Base-by-base conservation (phyloP, 2,888 invertebrate species). In the Ectobius pallidus region DNA sequence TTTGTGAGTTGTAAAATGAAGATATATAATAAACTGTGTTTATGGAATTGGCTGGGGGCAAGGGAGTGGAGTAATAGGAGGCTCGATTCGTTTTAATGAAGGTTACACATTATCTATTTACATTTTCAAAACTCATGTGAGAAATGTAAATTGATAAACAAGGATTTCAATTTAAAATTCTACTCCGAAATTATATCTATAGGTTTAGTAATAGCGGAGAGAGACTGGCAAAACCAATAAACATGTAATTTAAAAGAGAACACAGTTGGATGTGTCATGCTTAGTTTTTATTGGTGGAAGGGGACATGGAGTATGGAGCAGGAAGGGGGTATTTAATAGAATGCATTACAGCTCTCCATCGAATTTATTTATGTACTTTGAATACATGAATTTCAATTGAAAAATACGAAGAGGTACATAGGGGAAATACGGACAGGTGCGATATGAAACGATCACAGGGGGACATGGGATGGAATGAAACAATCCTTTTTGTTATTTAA, bases 171-270 rank as follows among this genome's bases (percentile, higher is more conserved):
- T 44, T 65, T 27, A 44, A 65, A 42, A 25, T 34, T 63, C 44
- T 7, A 44, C 44, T 20, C 20, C 27, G 9, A 65, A 65, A 27
- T 44, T 3, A 65, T 46, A 65, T 42, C 25, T 25, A 25, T n/a
- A 65, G 44, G 2, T n/a, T 65, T 7, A 16, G 22, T 16, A 44
- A 42, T 3, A 25, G 65, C 27, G 20, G n/a, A 2, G 27, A 27
- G 44, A 18, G 25, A n/a, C n/a, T n/a, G 16, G 44, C 27, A 42
- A 27, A 44, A 25, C 44, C 6, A 25, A 65, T 44, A 44, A 44
- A 65, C 27, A 65, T 27, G 44, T 34, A 44, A 46, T 44, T 46
- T 65, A 44, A 44, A 65, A 65, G 27, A 42, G 39, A 39, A 62
- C 39, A 32, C 32, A 58, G 58, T 58, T 58, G 18, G 30, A n/a